Base-by-base conservation (phyloP, 1,140 invertebrate genomes). In the Polypedilum vanderplanki region DNA sequence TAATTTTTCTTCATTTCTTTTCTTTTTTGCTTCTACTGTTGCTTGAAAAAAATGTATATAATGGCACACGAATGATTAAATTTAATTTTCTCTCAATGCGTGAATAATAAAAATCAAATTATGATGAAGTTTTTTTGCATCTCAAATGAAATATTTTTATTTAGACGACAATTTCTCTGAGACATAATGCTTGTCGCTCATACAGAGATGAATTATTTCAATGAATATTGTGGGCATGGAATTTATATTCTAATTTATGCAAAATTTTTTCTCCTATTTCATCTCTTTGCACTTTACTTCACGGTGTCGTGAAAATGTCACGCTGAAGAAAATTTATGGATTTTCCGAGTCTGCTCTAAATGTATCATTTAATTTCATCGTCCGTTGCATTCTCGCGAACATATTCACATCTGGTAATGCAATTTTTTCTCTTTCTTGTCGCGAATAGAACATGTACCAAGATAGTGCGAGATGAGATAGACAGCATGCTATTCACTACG, bases 241-340 rank as follows among this genome's bases (percentile, higher is more conserved):
- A 57, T 57, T 57, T 33, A 33, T 33, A 3, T 33, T 33, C 24
- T 33, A 33, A 57, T 57, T 57, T 57, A 57, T 57, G 46, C 46
- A 57, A 57, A 57, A 57, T 15, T 12, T 57, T 57, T 57, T 12
- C n/a, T 57, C 12, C 46, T 15, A 33, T 15, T 57, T 57, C 46
- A 57, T 57, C 46, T 57, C 46, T 57, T 12, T 12, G 46, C 46
- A 57, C 46, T 57, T 57, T 12, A 57, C 46, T 57, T 57, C 65
- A 70, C 17, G 65, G n/a, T 18, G 65, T 70, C 65, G 65, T 70
- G 65, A 70, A 70, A 70, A 70, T 70, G 65, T 70, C 65, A 70
- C 65, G 65, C 17, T 70, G 17, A 18, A 20, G 65, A 70, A 70
- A 70, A 70, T 70, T 70, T 70, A 70, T 70, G 65, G 65, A 70